These are phyloP conservation scores for Microplitis mediator DNA, from an alignment of 1,140 invertebrate genomes.

Conservation along the genomic window DNA sequence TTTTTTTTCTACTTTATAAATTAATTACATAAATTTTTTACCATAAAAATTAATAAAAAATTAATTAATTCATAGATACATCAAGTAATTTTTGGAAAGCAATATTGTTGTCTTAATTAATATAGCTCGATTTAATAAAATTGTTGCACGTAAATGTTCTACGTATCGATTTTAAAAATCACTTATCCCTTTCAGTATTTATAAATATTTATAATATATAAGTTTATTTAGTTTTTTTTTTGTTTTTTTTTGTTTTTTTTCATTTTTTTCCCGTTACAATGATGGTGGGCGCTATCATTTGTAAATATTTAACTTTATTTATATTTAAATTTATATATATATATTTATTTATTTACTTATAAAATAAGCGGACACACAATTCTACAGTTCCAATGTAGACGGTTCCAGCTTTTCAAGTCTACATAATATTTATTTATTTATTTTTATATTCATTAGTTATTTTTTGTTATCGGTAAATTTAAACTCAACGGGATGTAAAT, in stretches of 20 bases:
- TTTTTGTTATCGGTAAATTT: not conserved
- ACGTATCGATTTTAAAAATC: too few species aligned
- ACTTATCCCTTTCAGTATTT: not conserved
- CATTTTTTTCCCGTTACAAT: not conserved
- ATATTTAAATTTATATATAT: constrained; percentile 10
- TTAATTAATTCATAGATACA: too few species aligned
- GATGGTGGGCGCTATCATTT: constrained; percentile 5
- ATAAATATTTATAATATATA: not conserved
- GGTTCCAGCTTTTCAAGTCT: not conserved
- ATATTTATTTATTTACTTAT: not conserved
- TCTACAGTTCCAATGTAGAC: constrained; percentile 37
- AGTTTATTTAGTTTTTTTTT: not conserved
- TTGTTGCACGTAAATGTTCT: too few species aligned
- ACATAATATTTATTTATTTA: constrained; percentile 12
- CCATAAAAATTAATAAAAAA: too few species aligned
- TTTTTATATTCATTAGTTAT: not conserved
- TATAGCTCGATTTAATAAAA: not conserved
- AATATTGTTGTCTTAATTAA: not conserved
- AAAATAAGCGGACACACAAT: not conserved
- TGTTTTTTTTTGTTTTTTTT: not conserved
- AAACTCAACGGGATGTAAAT: constrained; percentile 1
- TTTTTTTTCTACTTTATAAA: too few species aligned
- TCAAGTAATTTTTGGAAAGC: too few species aligned
- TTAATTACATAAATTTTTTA: too few species aligned
- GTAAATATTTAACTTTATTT: constrained; percentile 15